A percentile compares a stretch with the other conserved stretches of the same genome.
Conservation (phyloP, 2,888 invertebrate species). For the Anthophora plumipes region DNA sequence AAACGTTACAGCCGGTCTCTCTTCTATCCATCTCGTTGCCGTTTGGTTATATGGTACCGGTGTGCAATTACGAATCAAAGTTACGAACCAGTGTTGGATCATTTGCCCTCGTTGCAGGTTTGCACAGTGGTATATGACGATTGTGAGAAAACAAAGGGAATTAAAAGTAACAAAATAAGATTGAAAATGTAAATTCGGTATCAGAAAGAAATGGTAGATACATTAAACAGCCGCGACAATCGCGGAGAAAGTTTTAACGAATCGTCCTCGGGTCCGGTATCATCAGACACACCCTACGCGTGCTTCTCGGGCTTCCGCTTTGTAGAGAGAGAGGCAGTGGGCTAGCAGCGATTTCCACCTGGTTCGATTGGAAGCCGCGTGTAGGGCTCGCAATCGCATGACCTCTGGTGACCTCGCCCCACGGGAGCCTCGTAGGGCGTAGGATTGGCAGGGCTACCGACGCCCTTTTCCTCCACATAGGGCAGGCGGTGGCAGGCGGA, state of each 20-base stretch:
- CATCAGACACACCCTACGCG: conserved; percentile 32
- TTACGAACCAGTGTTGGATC: no score
- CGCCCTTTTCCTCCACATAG: conserved; percentile 70
- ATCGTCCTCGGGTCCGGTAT: background rate
- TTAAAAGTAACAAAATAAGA: no score
- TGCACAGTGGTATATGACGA: no score
- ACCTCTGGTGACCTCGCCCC: conserved; percentile 76
- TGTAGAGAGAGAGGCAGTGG: background rate
- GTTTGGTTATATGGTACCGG: no score
- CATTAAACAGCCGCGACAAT: background rate
- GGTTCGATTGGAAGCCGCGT: conserved; percentile 46
- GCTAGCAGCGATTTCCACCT: conserved; percentile 41
- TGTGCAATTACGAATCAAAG: no score
- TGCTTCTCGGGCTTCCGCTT: background rate
- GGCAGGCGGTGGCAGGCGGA: conserved; percentile 20
- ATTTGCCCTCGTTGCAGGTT: no score
- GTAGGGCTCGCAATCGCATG: conserved; percentile 71
- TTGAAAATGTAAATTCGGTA: background rate
- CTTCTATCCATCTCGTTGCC: no score
- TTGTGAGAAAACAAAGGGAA: no score
- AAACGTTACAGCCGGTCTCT: no score
- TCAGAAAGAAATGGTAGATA: no score
- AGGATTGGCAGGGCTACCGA: conserved; percentile 70
- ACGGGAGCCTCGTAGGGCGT: conserved; percentile 61
- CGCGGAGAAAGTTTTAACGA: background rate